Base-by-base conservation (phyloP, 1,140 invertebrate genomes). In the Stegodyphus dumicola region DNA sequence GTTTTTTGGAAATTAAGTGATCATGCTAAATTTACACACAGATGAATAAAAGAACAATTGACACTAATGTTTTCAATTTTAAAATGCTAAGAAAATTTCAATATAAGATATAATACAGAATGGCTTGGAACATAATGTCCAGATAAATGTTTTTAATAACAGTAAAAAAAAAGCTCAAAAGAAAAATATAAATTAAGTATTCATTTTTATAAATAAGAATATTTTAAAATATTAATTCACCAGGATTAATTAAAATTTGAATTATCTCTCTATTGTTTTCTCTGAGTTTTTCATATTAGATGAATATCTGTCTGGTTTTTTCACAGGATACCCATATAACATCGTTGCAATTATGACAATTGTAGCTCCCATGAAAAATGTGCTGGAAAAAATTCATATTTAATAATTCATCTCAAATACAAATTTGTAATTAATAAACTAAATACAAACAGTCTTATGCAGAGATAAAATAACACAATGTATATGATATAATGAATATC, bases 271-370 rank as follows among this genome's bases (percentile, higher is more conserved):
- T 53, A 76, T 51, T 51, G 17, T 11, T 54, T 83, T 83, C 13
- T 75, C 80, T 9, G 80, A 49, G 52, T 18, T 48, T 7, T 48
- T 17, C 13, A 52, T 10, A 9, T 15, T 49, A 10, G 74, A 10
- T 17, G 81, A 85, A 52, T 77, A 85, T 70, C 69, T 76, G 5
- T 85, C 81, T 56, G 52, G 17, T 48, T 85, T 85, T 48, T 77
- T 86, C 7, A 69, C 75, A 65, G 84, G 76, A 78, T 77, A 86
- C 15, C 86, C 86, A 86, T 89, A 89, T n/a, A 89, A 60, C 54
- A 89, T 85, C 9, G 88, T 89, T 13, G 89, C 85, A 10, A 77
- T 51, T 13, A 89, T 86, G 17, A 89, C 89, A 75, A 88, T 87
- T 1, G 85, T 74, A 48, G 87, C 86, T 83, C 89, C 88, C 51